These are phyloP conservation scores for Pontoporia blainvillei DNA, from an alignment of 2,113 vertebrate genomes.

Conservation along the genomic window DNA sequence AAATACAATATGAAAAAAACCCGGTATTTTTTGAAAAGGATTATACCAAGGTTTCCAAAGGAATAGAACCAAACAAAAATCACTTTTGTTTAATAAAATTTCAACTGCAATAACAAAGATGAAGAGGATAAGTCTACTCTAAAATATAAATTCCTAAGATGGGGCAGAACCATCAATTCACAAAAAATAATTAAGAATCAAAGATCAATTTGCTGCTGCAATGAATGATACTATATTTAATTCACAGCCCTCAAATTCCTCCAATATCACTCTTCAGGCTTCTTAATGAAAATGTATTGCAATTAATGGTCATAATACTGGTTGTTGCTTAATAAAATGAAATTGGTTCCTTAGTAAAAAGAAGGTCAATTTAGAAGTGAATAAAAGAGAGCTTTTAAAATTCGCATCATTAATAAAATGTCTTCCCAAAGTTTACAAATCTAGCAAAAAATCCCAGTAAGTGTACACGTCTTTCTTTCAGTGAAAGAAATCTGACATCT, in stretches of 20 bases:
- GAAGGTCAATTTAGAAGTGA: neutral
- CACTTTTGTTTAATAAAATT: conserved; percentile 6
- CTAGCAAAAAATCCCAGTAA: neutral
- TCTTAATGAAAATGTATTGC: neutral
- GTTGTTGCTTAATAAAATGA: conserved; percentile 18
- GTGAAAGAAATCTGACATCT: neutral
- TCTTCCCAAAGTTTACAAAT: conserved; percentile 11
- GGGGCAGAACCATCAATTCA: neutral
- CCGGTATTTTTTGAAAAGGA: neutral
- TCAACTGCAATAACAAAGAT: conserved; percentile 3
- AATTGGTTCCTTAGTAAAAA: conserved; percentile 10
- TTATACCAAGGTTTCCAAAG: neutral
- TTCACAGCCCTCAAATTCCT: neutral
- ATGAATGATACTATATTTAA: neutral
- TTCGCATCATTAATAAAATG: conserved; percentile 10
- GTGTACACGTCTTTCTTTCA: neutral
- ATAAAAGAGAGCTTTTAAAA: neutral
- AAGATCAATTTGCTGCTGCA: neutral
- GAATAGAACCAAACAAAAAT: conserved; percentile 17
- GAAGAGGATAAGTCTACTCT: neutral
- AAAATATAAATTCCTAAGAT: neutral
- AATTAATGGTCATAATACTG: neutral
- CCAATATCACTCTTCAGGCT: neutral
- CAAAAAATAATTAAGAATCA: neutral
- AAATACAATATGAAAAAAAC: conserved; percentile 12